Percentiles rank a stretch among this genome's conserved stretches.
These are phyloP conservation scores for Conopomorpha cramerella DNA, from an alignment of 1,140 invertebrate genomes.

Conservation along the genomic window DNA sequence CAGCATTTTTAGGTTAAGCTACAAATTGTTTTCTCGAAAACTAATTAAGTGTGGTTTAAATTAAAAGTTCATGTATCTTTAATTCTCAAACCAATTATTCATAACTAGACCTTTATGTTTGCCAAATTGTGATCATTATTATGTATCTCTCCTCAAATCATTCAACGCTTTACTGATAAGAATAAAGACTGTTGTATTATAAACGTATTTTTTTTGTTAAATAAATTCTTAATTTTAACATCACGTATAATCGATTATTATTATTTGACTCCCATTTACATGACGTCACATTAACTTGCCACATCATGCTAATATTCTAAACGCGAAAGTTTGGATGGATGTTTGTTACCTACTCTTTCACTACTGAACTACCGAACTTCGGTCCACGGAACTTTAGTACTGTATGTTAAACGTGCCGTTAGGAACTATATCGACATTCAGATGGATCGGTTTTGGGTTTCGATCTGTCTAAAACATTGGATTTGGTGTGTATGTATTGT, in stretches of 20 bases:
- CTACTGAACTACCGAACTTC: too few relatives aligned
- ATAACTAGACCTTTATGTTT: conserved; percentile 19
- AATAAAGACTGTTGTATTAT: conserved; percentile 61
- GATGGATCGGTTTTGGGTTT: too few relatives aligned
- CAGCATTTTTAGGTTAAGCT: conserved; percentile 58
- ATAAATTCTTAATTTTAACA: conserved; percentile 35
- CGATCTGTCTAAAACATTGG: too few relatives aligned
- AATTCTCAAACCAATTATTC: conserved; percentile 16
- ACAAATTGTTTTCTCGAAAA: conserved; percentile 20
- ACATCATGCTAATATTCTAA: too few relatives aligned
- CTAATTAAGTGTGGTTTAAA: conserved; percentile 11
- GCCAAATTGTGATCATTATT: conserved; percentile 38
- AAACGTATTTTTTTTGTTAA: conserved; percentile 38
- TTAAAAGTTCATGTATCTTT: conserved; percentile 24
- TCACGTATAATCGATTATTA: conserved; percentile 6
- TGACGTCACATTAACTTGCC: too few relatives aligned
- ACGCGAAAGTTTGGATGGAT: too few relatives aligned
- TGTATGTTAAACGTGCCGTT: too few relatives aligned
- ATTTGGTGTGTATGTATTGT: too few relatives aligned
- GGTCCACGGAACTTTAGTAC: too few relatives aligned
- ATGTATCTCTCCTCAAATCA: conserved; percentile 29
- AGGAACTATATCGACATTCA: too few relatives aligned
- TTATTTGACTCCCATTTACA: too few relatives aligned
- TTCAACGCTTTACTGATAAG: conserved; percentile 50
- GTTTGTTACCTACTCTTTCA: too few relatives aligned